These are phyloP conservation scores for Scolanthus callimorphus DNA, from an alignment of 92 coral and sea anemone genomes.

Conservation along the genomic window DNA sequence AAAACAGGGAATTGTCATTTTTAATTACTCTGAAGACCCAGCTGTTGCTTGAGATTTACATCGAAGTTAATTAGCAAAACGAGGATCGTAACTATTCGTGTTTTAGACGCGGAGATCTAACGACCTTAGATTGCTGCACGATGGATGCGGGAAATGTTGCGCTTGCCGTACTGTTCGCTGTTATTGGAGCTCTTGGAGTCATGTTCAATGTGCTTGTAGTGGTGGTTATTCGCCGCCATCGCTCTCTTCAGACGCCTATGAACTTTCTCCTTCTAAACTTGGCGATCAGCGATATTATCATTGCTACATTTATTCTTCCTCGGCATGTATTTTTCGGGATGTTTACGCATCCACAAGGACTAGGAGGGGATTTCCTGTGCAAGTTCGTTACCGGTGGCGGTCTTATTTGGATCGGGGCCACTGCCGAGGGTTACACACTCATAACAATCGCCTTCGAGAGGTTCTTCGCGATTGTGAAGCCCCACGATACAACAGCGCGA, in stretches of 20 bases:
- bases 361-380: constrained; percentile 45
- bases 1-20: no score
- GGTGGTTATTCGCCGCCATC: constrained; percentile 33
- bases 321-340: constrained; percentile 50
- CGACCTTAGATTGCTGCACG: not conserved
- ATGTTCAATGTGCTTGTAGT: constrained; percentile 46
- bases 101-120: no score
- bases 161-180: constrained; percentile 33
- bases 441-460: constrained; percentile 71
- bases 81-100: no score
- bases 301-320: constrained; percentile 53
- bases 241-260: constrained; percentile 56
- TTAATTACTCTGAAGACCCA: no score
- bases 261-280: constrained; percentile 48
- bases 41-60: no score
- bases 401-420: constrained; percentile 64
- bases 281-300: constrained; percentile 54
- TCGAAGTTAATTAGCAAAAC: no score
- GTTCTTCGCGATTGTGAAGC: constrained; percentile 36
- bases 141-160: constrained; percentile 14
- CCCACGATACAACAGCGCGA: constrained; percentile 17
- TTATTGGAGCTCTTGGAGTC: constrained; percentile 20
- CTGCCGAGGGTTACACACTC: constrained; percentile 58
- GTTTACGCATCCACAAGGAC: constrained; percentile 44
- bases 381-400: constrained; percentile 70